Base-by-base conservation (phyloP, 2,113 vertebrate species). In the Grus americana region DNA sequence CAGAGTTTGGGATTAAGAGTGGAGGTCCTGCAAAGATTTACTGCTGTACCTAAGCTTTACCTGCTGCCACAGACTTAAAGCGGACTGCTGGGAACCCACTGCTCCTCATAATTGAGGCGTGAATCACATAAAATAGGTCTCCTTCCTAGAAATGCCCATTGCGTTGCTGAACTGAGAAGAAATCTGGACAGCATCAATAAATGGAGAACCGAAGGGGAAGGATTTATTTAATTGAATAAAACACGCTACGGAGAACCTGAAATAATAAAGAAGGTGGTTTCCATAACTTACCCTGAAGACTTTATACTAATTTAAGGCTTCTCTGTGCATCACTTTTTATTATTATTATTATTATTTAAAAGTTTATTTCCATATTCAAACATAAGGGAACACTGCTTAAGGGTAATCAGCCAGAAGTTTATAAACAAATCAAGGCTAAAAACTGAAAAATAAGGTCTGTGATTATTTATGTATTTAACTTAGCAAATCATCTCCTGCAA, bases 391-490 rank as follows among this genome's bases (percentile, higher is more conserved):
- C 30, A 17, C 24, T 55, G 76, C 84, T 71, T 81, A 26, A 70
- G 88, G 72, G 24, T 36, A 54, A 85, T 68, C 83, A 91, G 42
- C 13, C 61, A 54, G 13, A 55, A 70, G 32, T 27, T 92, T 58
- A 80, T 66, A 72, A 79, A 94, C 54, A 84, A 78, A 93, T 83
- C 68, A 46, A 87, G 40, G 88, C 68, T 63, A 70, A 88, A 93
- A 94, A 11, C 11, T 29, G 63, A 78, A 71, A 94, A 81, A 19
- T 8, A 70, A 86, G 58, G 54, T 86, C 55, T 66, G 32, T 30
- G 42, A 55, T 93, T 57, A 47, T n/a, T 86, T 68, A 66, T 80
- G 47, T 74, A 84, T 81, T 93, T 89, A 61, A 72, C 49, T 94
- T 49, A 44, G 57, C 72, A 89, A 87, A 81, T 52, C 47, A 75